Conservation (phyloP, 1,140 invertebrate species). For the Coptotermes formosanus region DNA sequence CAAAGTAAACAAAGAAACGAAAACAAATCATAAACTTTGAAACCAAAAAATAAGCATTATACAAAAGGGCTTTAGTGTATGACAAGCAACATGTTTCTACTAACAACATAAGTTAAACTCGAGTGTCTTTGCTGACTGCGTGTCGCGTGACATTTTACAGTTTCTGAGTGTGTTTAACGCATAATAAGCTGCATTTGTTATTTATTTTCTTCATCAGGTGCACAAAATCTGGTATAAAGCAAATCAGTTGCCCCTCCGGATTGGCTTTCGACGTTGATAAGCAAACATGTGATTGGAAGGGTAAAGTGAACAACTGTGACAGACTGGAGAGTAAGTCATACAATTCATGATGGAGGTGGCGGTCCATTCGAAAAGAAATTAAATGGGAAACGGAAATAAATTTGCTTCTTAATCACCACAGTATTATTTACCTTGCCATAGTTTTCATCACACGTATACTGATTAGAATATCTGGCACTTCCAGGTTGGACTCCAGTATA, state of each 20-base stretch:
- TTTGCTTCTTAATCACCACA: background rate
- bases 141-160: background rate
- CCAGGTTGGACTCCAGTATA: background rate
- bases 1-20: no score
- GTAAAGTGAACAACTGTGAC: constrained; percentile 94
- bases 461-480: background rate
- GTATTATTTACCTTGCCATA: background rate
- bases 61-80: no score
- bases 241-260: constrained; percentile 91
- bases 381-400: background rate
- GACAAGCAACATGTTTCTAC: no score
- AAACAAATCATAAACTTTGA: no score
- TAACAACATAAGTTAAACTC: no score
- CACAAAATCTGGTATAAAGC: constrained; percentile 88
- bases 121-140: background rate
- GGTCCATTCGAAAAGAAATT: background rate
- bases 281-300: constrained; percentile 97
- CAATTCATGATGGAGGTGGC: background rate
- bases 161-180: background rate
- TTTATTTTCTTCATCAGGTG: constrained; percentile 59
- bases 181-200: constrained; percentile 20
- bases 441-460: background rate
- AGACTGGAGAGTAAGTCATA: constrained; percentile 88
- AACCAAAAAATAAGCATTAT: no score
- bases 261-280: constrained; percentile 95